Evolutionary conservation across 2,113 vertebrate species (phyloP), one percentile per base, ranked within the genome.

Genomic region (Petroica traversi): DNA sequence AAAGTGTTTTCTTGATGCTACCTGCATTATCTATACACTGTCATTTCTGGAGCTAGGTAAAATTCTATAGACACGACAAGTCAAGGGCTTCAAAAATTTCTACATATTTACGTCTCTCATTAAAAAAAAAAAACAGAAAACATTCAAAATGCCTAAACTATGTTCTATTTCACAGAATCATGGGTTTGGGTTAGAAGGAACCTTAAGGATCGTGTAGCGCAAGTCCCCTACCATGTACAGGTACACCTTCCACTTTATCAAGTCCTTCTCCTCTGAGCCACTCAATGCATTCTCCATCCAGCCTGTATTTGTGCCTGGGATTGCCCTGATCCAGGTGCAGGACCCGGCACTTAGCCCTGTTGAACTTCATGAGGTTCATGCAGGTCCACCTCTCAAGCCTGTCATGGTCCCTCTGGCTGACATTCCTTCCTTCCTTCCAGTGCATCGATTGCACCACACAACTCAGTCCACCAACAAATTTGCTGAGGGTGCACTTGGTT

Each of bases 401-500:
- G 11, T n/a, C 45, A 38, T 8, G 15, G 38, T n/a, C 19, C 26
- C 24, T n/a, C 38, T 59, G 38, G n/a, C 29, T n/a, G 19, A 11
- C 11, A 9, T 45, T 29, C 3, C 28, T 66, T 25, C 3, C 28
- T 66, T 25, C 19, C 7, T 58, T 74, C 52, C 28, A 31, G 38
- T 3, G 16, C n/a, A 33, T n/a, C 0, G 0, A 7, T 14, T 59
- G n/a, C 24, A n/a, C n/a, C 68, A 40, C n/a, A 34, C 16, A 52
- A 9, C 19, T 40, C 8, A 9, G 17, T 12, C 40, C 52, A n/a
- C 8, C 86, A 46, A 38, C 6, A 46, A 45, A 74, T 11, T 52
- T 59, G 28, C 29, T 28, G 43, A 49, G 20, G 14, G 12, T 19
- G 12, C 6, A 4, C 22, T 66, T 51, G 38, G 45, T 59, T 22